Conservation (phyloP, 1,140 invertebrate species). For the Pemphigus obesinymphae region DNA sequence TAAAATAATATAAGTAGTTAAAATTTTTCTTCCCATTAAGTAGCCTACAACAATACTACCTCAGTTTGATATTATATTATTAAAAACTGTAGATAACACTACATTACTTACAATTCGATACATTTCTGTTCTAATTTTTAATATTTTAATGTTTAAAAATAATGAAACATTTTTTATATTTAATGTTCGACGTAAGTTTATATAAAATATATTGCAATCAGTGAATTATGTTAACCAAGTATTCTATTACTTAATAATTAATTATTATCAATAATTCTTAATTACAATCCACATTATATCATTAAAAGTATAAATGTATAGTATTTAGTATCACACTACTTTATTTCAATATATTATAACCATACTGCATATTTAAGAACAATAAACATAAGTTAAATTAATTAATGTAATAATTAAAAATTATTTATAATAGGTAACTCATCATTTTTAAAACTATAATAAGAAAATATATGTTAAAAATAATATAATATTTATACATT, state of each 20-base stretch:
- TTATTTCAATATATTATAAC: not conserved
- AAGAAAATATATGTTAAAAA: too few relatives aligned
- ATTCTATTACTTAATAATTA: not conserved
- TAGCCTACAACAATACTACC: too few relatives aligned
- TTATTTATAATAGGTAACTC: too few relatives aligned
- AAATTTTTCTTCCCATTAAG: too few relatives aligned
- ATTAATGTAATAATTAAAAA: not conserved
- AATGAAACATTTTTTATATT: not conserved
- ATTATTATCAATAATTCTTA: not conserved
- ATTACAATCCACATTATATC: not conserved
- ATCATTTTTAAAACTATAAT: too few relatives aligned
- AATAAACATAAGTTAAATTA: not conserved
- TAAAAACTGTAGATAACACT: too few relatives aligned
- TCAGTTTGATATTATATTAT: too few relatives aligned
- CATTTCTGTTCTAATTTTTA: too few relatives aligned
- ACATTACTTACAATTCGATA: too few relatives aligned
- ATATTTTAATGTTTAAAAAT: not conserved
- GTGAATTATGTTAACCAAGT: not conserved
- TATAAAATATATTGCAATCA: not conserved
- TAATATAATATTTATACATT: too few relatives aligned
- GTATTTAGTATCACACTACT: not conserved
- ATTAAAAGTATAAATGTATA: not conserved
- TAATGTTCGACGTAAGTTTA: not conserved
- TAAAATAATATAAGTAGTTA: too few relatives aligned
- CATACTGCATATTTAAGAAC: not conserved